A percentile compares a stretch with the other conserved stretches of the same genome.
Evolutionary conservation across 2,797 vertebrate genomes (phyloP).

Genomic region (Rhinogobio ventralis): DNA sequence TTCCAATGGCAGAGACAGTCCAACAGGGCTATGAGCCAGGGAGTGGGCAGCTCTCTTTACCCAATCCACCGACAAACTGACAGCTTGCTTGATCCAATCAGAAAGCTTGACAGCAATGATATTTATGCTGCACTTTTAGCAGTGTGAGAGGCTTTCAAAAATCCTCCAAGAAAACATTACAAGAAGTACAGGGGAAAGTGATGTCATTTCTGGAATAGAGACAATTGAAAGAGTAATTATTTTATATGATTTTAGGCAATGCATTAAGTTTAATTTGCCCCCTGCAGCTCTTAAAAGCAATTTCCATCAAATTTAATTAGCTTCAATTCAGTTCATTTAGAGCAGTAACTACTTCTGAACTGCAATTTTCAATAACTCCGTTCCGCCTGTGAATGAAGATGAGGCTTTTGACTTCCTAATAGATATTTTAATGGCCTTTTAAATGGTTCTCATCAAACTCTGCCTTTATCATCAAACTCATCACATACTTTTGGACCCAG

Average conservation of each 20-base stretch:
- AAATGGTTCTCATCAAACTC: slow-evolving; percentile 30
- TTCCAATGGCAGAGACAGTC: slow-evolving; percentile 6
- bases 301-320: slow-evolving; percentile 54
- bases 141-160: slow-evolving; percentile 52
- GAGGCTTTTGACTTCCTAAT: slow-evolving; percentile 39
- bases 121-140: slow-evolving; percentile 57
- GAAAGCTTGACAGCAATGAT: slow-evolving; percentile 59
- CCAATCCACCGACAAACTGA: slow-evolving; percentile 53
- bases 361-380: slow-evolving; percentile 36
- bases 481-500: background rate
- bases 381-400: slow-evolving; percentile 24
- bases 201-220: slow-evolving; percentile 53
- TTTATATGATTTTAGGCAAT: slow-evolving; percentile 41
- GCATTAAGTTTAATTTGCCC: slow-evolving; percentile 54
- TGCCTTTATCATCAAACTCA: slow-evolving; percentile 4
- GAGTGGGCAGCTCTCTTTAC: slow-evolving; percentile 42
- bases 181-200: slow-evolving; percentile 54
- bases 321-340: slow-evolving; percentile 31
- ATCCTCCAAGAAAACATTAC: slow-evolving; percentile 50
- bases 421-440: slow-evolving; percentile 31
- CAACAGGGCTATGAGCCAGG: slow-evolving; percentile 4
- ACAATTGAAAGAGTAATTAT: slow-evolving; percentile 27
- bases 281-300: slow-evolving; percentile 56
- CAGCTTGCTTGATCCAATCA: slow-evolving; percentile 56
- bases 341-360: slow-evolving; percentile 51